A percentile compares a stretch with the other conserved stretches of the same genome.
Evolutionary conservation across 1,140 invertebrate species (phyloP).

Genomic region (Saccostrea echinata): DNA sequence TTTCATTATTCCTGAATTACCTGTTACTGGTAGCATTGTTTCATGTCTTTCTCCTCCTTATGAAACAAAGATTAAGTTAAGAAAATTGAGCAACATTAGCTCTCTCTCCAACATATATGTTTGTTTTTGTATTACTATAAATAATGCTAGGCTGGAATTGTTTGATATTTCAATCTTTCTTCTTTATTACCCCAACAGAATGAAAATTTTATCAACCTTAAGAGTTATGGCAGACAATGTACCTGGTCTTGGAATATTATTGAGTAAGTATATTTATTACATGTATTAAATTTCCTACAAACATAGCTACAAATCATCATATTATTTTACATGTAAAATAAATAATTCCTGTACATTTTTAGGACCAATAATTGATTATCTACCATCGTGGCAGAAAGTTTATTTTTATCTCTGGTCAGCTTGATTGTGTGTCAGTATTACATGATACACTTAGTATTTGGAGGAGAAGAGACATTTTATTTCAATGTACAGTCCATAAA

Average conservation of each 20-base stretch:
- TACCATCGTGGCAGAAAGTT: slow-evolving; percentile 91
- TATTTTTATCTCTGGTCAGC: slow-evolving; percentile 92
- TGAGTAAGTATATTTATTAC: neutral
- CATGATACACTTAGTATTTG: neutral
- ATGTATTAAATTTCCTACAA: neutral
- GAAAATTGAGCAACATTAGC: too few relatives aligned
- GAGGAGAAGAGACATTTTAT: neutral
- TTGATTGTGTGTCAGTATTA: neutral
- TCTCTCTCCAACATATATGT: too few relatives aligned
- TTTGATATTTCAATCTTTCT: too few relatives aligned
- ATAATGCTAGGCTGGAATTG: too few relatives aligned
- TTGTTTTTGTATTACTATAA: too few relatives aligned
- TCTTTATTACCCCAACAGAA: slow-evolving; percentile 65
- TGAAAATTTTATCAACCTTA: slow-evolving; percentile 66
- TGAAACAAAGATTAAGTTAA: too few relatives aligned
- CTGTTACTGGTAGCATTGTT: too few relatives aligned
- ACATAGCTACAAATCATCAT: too few relatives aligned
- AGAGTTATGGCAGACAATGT: slow-evolving; percentile 70
- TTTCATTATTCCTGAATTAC: too few relatives aligned
- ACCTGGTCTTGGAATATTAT: slow-evolving; percentile 67
- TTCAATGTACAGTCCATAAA: neutral
- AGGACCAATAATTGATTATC: slow-evolving; percentile 83
- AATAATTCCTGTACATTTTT: slow-evolving; percentile 80
- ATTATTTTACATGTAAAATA: neutral
- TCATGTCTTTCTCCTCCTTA: too few relatives aligned